Conservation (phyloP, 2,888 invertebrate genomes). For the Sturmia bella region DNA sequence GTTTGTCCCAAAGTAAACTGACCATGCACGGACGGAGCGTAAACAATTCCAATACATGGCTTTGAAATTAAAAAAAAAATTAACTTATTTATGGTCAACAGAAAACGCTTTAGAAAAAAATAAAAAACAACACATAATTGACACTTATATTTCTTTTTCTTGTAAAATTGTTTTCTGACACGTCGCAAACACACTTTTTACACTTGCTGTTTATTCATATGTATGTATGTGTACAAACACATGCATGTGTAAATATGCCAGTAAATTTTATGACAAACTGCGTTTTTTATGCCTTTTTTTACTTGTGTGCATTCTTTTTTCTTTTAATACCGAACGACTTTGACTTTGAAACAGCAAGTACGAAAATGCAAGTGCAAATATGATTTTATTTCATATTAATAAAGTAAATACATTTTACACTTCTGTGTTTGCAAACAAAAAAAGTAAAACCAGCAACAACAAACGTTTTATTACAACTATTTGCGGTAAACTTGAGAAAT, state of each 20-base stretch:
- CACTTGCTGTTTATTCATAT: too few relatives aligned
- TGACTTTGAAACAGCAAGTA: conserved; percentile 63
- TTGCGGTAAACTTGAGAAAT: conserved; percentile 59
- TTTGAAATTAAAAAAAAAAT: too few relatives aligned
- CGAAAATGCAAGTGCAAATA: conserved; percentile 54
- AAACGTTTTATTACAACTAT: conserved; percentile 13
- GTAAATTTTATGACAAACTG: neutral
- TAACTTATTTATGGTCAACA: too few relatives aligned
- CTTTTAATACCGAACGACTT: conserved; percentile 50
- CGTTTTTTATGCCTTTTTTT: conserved; percentile 1
- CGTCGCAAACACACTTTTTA: too few relatives aligned
- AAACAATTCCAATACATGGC: too few relatives aligned
- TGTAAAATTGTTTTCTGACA: too few relatives aligned
- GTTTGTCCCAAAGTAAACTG: too few relatives aligned
- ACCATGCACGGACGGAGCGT: too few relatives aligned
- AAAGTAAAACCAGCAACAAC: neutral
- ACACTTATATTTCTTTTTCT: too few relatives aligned
- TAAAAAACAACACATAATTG: too few relatives aligned
- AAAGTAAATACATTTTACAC: conserved; percentile 1
- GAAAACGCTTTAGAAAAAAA: too few relatives aligned
- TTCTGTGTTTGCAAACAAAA: conserved; percentile 20
- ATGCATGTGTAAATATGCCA: neutral
- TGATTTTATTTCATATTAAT: neutral
- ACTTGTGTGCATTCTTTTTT: conserved; percentile 2
- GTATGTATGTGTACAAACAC: too few relatives aligned